Percentiles rank a stretch among this genome's conserved stretches.
These are phyloP conservation scores for Orthosia incerta DNA, from an alignment of 2,888 invertebrate genomes.

Conservation along the genomic window DNA sequence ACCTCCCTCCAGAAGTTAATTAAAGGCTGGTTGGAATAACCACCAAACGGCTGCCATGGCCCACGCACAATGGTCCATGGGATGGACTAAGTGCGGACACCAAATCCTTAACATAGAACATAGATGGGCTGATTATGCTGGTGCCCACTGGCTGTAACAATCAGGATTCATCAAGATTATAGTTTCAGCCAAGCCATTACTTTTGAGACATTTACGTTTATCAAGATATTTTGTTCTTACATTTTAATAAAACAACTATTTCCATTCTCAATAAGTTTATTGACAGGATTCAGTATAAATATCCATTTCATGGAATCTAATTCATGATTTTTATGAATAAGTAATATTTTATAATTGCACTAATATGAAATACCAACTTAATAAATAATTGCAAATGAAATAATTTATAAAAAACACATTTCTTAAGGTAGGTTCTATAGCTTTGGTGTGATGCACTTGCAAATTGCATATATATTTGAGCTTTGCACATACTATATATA, in stretches of 20 bases:
- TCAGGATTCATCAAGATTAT: neutral
- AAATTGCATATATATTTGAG: conserved; percentile 44
- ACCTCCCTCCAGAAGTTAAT: no score
- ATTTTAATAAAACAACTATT: conserved; percentile 17
- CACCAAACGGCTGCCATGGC: no score
- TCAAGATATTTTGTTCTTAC: neutral
- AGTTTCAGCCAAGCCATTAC: neutral
- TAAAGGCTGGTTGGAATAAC: no score
- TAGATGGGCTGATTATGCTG: neutral
- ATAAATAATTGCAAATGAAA: conserved; percentile 48
- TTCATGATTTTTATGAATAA: conserved; percentile 38
- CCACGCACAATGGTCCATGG: no score
- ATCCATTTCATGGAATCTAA: conserved; percentile 59
- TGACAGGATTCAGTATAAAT: conserved; percentile 45
- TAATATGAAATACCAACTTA: conserved; percentile 46
- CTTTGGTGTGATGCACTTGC: conserved; percentile 55
- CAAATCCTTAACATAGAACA: no score
- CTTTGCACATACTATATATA: conserved; percentile 35
- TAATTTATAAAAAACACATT: conserved; percentile 37
- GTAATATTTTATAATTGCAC: conserved; percentile 49
- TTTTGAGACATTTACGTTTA: neutral
- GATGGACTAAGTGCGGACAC: no score
- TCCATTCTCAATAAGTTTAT: conserved; percentile 55
- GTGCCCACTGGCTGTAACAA: neutral
- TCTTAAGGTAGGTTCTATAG: conserved; percentile 18